phyloP scores from a whole-genome alignment of 2,113 vertebrate species.

The Notarius quadriscutis region DNA sequence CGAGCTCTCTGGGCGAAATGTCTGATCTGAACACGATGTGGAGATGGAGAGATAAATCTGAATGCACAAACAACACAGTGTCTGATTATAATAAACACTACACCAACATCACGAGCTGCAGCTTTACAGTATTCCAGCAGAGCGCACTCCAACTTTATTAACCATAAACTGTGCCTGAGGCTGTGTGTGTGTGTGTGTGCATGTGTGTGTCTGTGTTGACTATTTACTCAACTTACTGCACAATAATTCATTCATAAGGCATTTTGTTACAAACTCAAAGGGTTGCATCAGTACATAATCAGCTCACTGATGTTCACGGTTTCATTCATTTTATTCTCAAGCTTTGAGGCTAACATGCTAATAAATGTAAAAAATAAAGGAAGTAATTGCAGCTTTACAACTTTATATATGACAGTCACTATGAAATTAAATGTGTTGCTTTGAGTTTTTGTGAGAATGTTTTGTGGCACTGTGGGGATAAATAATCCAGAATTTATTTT shows the following conservation, averaged over 20 bases:
- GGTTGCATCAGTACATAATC: background rate
- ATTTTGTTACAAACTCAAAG: background rate
- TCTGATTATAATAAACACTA: constrained; percentile 69
- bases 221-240: too few species aligned
- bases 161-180: constrained; percentile 59
- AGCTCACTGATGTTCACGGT: background rate
- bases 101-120: constrained; percentile 59
- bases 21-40: constrained; percentile 64
- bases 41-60: constrained; percentile 65
- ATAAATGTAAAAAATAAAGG: background rate
- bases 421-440: too few species aligned
- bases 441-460: background rate
- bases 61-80: constrained; percentile 65
- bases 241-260: too few species aligned
- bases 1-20: constrained; percentile 69
- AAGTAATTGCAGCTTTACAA: background rate
- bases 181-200: constrained; percentile 24
- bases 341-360: background rate
- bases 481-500: background rate
- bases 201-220: constrained; percentile 10
- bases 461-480: background rate
- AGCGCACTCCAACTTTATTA: constrained; percentile 59
- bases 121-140: constrained; percentile 59
- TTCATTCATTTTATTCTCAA: background rate
- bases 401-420: background rate